Base-by-base conservation (phyloP, 2,113 vertebrate genomes). In the Taxidea taxus region DNA sequence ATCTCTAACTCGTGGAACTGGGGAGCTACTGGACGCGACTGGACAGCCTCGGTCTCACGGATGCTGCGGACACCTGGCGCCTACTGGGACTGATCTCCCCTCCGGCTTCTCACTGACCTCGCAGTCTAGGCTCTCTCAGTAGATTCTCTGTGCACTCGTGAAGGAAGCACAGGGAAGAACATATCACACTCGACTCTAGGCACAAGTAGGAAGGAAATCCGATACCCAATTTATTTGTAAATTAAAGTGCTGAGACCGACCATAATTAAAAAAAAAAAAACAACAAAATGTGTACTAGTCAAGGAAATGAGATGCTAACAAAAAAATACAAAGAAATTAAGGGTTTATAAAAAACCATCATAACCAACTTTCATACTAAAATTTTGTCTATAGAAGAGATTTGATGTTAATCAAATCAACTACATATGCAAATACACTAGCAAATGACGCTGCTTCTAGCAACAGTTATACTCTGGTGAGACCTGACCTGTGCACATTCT, bases 381-480 rank as follows among this genome's bases (percentile, higher is more conserved):
- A 83, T 21, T 58, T 16, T 12, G 7, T 49, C 54, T 81, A 86
- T 54, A 90, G 70, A 90, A 90, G 47, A 81, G 47, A 58, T 42
- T 0, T 66, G 34, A n/a, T 31, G 5, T 70, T 23, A 68, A 80
- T 84, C n/a, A 51, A 75, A 60, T 82, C 72, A 51, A 49, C 37
- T 54, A 6, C 16, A 2, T 6, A 16, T 18, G 14, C 47, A 75
- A 20, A 91, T 29, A 47, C 3, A 34, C 16, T 16, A 20, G 80
- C 72, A 47, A 87, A 62, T 11, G 37, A 84, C 82, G 23, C 60
- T 75, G 29, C 54, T 92, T 89, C 72, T 18, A 34, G 18, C 25
- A 62, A 25, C 18, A 68, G 42, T 31, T 91, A 90, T 49, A 91
- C 91, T 68, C 87, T 81, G 4, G 42, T 80, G 82, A 97, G 60